Conservation (phyloP, 2,888 invertebrate species). For the Synergus laeviventris region DNA sequence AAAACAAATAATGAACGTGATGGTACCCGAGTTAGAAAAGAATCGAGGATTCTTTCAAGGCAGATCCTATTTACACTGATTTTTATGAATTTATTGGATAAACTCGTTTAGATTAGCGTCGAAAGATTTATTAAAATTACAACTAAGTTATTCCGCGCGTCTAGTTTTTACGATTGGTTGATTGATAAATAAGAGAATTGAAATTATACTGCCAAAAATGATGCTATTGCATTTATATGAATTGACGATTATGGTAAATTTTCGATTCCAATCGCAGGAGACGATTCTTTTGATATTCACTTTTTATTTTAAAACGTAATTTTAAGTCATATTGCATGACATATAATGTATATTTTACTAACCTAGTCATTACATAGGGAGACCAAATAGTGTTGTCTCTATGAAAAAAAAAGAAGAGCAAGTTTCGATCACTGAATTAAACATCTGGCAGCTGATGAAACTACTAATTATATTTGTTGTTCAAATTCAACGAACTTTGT, state of each 20-base stretch:
- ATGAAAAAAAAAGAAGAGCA: slow-evolving; percentile 39
- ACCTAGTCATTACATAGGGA: slow-evolving; percentile 69
- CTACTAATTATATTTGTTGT: slow-evolving; percentile 46
- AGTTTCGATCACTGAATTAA: slow-evolving; percentile 37
- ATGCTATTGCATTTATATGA: slow-evolving; percentile 70
- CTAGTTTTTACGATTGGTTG: slow-evolving; percentile 43
- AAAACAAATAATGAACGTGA: slow-evolving; percentile 45
- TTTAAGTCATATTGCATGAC: slow-evolving; percentile 61
- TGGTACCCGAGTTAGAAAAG: slow-evolving; percentile 47
- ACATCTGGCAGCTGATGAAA: slow-evolving; percentile 35
- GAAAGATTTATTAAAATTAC: slow-evolving; percentile 49
- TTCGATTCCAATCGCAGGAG: slow-evolving; percentile 42
- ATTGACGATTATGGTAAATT: slow-evolving; percentile 59
- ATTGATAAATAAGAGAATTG: slow-evolving; percentile 47
- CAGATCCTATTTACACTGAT: slow-evolving; percentile 59
- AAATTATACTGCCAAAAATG: slow-evolving; percentile 73
- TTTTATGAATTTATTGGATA: slow-evolving; percentile 52
- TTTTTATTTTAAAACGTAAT: slow-evolving; percentile 61
- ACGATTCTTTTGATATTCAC: slow-evolving; percentile 62
- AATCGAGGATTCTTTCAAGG: slow-evolving; percentile 43
- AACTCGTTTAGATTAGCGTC: slow-evolving; percentile 55
- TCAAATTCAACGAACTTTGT: slow-evolving; percentile 47
- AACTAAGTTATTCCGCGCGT: slow-evolving; percentile 21
- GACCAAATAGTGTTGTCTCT: slow-evolving; percentile 53
- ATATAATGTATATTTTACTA: slow-evolving; percentile 64